phyloP scores from a whole-genome alignment of 2,797 vertebrate genomes.

The Eurystomus glaucurus region DNA sequence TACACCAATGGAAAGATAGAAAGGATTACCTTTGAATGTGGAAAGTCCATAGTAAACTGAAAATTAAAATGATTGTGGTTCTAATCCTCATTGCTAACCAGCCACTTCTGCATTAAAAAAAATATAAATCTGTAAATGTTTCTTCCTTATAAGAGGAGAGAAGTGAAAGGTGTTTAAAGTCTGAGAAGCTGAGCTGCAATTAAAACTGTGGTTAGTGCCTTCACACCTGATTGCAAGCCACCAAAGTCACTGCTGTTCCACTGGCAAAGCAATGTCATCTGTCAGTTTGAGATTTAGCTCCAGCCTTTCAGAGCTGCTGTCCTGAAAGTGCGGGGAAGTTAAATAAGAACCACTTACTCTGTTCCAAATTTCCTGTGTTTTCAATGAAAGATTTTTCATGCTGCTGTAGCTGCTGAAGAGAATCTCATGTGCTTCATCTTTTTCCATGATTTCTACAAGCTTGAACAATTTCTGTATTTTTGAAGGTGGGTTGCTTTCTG shows the following conservation, averaged over 20 bases:
- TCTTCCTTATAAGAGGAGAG: background rate
- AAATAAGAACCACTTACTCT: conserved; percentile 15
- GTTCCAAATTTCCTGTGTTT: background rate
- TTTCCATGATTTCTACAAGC: background rate
- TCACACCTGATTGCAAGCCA: conserved; percentile 41
- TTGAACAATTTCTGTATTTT: background rate
- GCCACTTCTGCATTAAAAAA: background rate
- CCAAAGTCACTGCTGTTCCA: background rate
- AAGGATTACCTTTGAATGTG: background rate
- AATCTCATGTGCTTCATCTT: background rate
- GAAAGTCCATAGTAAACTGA: background rate
- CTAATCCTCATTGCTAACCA: background rate
- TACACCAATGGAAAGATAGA: background rate
- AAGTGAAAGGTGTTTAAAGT: conserved; percentile 8
- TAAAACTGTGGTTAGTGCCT: conserved; percentile 47
- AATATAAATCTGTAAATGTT: background rate
- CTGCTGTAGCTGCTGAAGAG: background rate
- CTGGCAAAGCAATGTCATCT: conserved; percentile 24
- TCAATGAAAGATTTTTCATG: background rate
- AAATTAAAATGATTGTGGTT: background rate
- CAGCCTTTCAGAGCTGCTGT: background rate
- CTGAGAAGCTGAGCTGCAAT: background rate
- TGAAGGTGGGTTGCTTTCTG: background rate
- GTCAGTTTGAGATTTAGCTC: conserved; percentile 26
- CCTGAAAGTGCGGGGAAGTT: conserved; percentile 17